phyloP scores from a whole-genome alignment of 2,888 invertebrate genomes.

The Lithodes maja region DNA sequence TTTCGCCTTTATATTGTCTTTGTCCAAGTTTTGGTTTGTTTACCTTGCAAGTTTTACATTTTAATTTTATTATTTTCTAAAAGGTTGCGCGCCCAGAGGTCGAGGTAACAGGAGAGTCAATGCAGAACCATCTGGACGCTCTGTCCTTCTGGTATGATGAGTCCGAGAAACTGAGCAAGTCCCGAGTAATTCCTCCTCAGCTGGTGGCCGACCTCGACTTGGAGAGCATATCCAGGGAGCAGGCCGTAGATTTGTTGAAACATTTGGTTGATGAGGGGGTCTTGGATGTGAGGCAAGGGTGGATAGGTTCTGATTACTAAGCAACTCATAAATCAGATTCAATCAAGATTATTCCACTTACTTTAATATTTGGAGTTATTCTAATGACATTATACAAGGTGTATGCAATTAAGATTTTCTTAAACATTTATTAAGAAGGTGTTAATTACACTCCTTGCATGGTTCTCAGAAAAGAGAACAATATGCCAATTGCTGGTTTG shows the following conservation, averaged over 20 bases:
- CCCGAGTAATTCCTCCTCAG: not conserved
- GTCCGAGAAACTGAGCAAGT: not conserved
- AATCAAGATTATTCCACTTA: too few species aligned
- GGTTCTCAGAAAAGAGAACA: too few species aligned
- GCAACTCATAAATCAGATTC: not conserved
- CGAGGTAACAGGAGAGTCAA: not conserved
- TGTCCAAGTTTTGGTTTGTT: too few species aligned
- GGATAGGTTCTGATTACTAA: not conserved
- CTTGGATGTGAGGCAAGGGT: constrained; percentile 7
- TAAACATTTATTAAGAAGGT: too few species aligned
- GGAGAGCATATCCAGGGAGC: not conserved
- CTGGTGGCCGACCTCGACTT: not conserved
- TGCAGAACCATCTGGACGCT: constrained; percentile 2
- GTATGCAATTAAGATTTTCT: too few species aligned
- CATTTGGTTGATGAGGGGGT: not conserved
- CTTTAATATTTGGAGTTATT: too few species aligned
- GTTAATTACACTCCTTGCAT: too few species aligned
- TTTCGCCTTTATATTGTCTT: too few species aligned
- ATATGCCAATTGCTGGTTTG: too few species aligned
- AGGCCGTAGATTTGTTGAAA: constrained; percentile 2
- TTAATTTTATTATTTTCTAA: not conserved
- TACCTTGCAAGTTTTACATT: not conserved
- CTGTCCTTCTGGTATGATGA: constrained; percentile 26
- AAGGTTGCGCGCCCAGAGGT: not conserved
- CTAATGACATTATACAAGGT: too few species aligned